A percentile compares a stretch with the other conserved stretches of the same genome.
These are phyloP conservation scores for Potamilus streckersoni DNA, from an alignment of 1,140 invertebrate genomes.

Conservation along the genomic window DNA sequence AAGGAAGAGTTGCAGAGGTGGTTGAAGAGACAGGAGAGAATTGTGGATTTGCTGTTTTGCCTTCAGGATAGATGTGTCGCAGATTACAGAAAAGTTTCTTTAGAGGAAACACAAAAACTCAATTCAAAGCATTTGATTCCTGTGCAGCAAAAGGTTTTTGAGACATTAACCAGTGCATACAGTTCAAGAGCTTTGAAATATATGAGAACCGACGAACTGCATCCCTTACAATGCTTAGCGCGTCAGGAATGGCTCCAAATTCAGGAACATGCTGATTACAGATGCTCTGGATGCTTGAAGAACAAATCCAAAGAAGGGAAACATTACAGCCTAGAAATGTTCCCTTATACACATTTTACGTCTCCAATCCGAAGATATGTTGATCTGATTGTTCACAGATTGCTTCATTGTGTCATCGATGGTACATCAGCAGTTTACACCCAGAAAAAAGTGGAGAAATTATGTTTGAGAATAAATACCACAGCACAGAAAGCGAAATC, in stretches of 20 bases:
- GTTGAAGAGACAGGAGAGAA: slow-evolving; percentile 22
- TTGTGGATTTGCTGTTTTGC: slow-evolving; percentile 30
- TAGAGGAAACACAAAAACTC: slow-evolving; percentile 1
- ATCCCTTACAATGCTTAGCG: slow-evolving; percentile 90
- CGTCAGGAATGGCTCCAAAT: slow-evolving; percentile 65
- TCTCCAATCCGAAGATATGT: slow-evolving; percentile 92
- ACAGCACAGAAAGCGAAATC: slow-evolving; percentile 28
- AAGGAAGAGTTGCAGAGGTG: slow-evolving; percentile 33
- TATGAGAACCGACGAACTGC: slow-evolving; percentile 93
- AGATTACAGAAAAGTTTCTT: background rate
- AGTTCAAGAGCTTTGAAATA: slow-evolving; percentile 82
- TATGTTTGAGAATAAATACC: slow-evolving; percentile 41
- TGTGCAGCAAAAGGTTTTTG: slow-evolving; percentile 18
- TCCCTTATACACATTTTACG: slow-evolving; percentile 78
- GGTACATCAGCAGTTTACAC: slow-evolving; percentile 30
- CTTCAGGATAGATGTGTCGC: slow-evolving; percentile 29
- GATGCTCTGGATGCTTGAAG: slow-evolving; percentile 20
- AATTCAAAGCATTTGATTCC: slow-evolving; percentile 5
- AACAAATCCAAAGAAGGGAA: slow-evolving; percentile 6
- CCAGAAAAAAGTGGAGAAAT: slow-evolving; percentile 34
- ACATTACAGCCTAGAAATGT: slow-evolving; percentile 32
- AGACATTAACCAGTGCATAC: slow-evolving; percentile 75
- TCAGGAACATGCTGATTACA: slow-evolving; percentile 75
- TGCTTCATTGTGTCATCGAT: slow-evolving; percentile 76
- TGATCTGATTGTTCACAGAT: slow-evolving; percentile 89